Percentiles rank a stretch among this genome's conserved stretches.
Conservation (phyloP, 2,113 vertebrate genomes). For the Typhlomys cinereus region DNA sequence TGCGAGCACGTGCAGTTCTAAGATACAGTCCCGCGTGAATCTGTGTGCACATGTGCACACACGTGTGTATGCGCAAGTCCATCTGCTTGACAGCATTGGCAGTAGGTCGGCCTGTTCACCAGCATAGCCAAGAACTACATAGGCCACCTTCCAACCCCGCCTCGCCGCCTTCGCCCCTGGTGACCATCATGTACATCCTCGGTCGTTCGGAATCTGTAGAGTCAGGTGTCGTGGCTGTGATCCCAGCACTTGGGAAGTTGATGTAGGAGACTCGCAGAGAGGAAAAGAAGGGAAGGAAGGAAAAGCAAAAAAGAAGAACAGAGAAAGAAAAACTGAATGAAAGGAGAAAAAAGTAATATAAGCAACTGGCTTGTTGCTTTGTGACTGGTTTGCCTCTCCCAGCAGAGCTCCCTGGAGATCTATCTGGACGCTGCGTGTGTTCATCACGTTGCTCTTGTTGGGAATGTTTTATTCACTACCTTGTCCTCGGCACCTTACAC, state of each 20-base stretch:
- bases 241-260: background rate
- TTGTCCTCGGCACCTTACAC: background rate
- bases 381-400: background rate
- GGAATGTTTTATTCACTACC: background rate
- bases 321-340: background rate
- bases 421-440: background rate
- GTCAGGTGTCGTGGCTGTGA: background rate
- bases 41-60: background rate
- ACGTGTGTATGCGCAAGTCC: background rate
- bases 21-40: background rate
- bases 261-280: background rate
- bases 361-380: background rate
- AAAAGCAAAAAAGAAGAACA: background rate
- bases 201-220: background rate
- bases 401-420: background rate
- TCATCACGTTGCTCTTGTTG: background rate
- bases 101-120: background rate
- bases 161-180: background rate
- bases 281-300: no score
- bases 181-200: background rate
- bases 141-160: accelerated
- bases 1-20: background rate
- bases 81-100: background rate
- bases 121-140: background rate
- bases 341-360: background rate